These are phyloP conservation scores for Lasiommata megera DNA, from an alignment of 2,888 invertebrate species.

Conservation along the genomic window DNA sequence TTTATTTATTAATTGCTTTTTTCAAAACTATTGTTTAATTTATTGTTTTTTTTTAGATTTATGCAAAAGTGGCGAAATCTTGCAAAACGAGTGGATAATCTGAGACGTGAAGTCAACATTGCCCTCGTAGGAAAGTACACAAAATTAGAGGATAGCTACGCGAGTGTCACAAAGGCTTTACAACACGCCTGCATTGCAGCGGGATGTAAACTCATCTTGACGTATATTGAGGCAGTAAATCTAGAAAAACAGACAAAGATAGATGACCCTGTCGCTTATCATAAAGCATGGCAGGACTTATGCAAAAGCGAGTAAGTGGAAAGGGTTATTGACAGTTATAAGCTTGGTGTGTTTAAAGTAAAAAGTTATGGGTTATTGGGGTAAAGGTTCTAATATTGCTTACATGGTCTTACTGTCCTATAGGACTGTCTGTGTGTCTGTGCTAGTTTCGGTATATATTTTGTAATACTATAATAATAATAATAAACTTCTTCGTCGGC, in stretches of 20 bases:
- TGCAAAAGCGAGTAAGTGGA: conserved; percentile 90
- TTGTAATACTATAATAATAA: no score
- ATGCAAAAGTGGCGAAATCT: conserved; percentile 95
- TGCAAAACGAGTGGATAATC: conserved; percentile 90
- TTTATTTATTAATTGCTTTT: no score
- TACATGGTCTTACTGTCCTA: no score
- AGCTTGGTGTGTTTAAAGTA: no score
- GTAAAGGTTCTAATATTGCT: no score
- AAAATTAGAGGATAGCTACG: conserved; percentile 96
- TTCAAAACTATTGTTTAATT: neutral
- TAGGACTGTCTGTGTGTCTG: no score
- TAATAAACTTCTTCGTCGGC: no score
- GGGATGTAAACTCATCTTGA: conserved; percentile 91
- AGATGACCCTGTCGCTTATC: conserved; percentile 90
- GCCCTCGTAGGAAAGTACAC: conserved; percentile 98
- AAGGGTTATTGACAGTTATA: neutral
- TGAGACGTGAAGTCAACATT: conserved; percentile 92
- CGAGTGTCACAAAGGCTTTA: conserved; percentile 96
- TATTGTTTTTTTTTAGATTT: conserved; percentile 68
- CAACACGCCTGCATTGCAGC: conserved; percentile 95
- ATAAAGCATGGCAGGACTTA: conserved; percentile 96
- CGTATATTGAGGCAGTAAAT: conserved; percentile 95
- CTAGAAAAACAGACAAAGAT: conserved; percentile 88
- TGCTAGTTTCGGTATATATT: no score
- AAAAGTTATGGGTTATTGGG: no score